phyloP scores from a whole-genome alignment of 1,140 invertebrate genomes.

The Plectus sambesii region DNA sequence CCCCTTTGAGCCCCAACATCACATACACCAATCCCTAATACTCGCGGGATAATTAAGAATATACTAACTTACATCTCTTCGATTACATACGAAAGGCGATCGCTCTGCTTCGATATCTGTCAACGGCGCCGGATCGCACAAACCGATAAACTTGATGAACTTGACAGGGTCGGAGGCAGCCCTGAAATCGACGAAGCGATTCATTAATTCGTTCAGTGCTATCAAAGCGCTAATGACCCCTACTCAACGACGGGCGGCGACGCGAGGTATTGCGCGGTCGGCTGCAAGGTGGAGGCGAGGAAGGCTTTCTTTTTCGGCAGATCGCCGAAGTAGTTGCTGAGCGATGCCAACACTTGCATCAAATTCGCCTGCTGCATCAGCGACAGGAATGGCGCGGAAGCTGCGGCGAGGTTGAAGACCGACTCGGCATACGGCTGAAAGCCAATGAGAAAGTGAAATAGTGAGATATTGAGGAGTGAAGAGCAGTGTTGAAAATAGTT shows the following conservation, averaged over 20 bases:
- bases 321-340: conserved; percentile 27
- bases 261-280: conserved; percentile 23
- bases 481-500: no score
- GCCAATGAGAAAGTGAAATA: background rate
- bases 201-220: conserved; percentile 1
- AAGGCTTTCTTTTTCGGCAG: conserved; percentile 23
- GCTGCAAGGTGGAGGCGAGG: conserved; percentile 20
- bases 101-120: no score
- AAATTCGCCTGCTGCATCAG: conserved; percentile 35
- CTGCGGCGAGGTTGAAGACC: conserved; percentile 24
- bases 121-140: no score
- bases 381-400: conserved; percentile 21
- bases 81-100: no score
- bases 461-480: no score
- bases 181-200: conserved; percentile 12
- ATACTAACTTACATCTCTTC: no score
- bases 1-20: no score
- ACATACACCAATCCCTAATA: no score
- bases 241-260: conserved; percentile 12
- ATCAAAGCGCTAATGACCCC: background rate
- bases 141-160: conserved; percentile 30
- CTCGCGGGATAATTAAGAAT: no score
- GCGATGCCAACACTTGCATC: conserved; percentile 33
- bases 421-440: conserved; percentile 26
- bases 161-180: conserved; percentile 6